A percentile compares a stretch with the other conserved stretches of the same genome.
Conservation (phyloP, 2,113 vertebrate species). For the Nyctibius bracteatus region DNA sequence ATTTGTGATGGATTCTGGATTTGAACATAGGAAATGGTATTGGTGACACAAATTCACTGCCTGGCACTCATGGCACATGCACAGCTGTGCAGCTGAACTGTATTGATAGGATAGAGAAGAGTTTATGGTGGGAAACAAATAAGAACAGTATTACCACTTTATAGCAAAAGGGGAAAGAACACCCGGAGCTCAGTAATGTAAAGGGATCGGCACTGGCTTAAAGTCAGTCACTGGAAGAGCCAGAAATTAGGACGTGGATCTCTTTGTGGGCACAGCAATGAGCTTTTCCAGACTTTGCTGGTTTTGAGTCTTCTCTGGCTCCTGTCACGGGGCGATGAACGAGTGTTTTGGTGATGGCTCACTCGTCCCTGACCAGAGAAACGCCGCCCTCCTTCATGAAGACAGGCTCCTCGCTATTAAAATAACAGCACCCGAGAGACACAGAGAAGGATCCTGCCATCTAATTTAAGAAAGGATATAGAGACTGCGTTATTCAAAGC, state of each 20-base stretch:
- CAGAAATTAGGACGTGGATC: not conserved
- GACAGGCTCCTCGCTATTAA: not conserved
- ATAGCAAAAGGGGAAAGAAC: not conserved
- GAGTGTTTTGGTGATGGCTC: not conserved
- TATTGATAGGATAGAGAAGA: not conserved
- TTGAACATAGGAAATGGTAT: not conserved
- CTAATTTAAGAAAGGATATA: not conserved
- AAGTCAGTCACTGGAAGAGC: not conserved
- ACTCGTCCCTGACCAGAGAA: not conserved
- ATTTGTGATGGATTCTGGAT: not conserved
- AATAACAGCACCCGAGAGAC: not conserved
- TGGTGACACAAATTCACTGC: not conserved
- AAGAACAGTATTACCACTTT: not conserved
- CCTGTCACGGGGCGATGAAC: not conserved
- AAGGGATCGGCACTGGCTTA: not conserved
- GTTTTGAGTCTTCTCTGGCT: not conserved
- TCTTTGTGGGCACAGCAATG: not conserved
- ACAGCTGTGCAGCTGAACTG: not conserved
- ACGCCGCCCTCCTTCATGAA: accelerated
- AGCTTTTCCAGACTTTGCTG: not conserved
- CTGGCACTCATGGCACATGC: not conserved
- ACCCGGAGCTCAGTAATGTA: not conserved
- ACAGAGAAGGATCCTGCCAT: not conserved
- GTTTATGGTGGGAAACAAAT: not conserved
- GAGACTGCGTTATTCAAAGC: not conserved